Evolutionary conservation across 2,797 vertebrate genomes (phyloP).

Genomic region (Picus viridis): DNA sequence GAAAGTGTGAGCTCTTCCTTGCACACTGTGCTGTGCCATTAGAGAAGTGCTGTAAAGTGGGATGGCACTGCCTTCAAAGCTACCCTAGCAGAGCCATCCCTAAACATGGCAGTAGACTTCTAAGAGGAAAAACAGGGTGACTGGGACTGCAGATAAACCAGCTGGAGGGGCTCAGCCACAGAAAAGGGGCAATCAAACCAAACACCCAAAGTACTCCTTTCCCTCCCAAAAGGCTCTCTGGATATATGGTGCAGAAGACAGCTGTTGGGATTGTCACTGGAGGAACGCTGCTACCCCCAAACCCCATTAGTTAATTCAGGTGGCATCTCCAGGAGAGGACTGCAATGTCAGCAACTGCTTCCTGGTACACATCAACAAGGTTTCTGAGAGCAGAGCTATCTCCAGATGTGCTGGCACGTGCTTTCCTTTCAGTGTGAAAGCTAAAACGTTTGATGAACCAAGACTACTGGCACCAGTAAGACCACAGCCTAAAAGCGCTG

Average conservation of each 20-base stretch:
- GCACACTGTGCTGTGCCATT: not conserved
- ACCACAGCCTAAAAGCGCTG: not conserved
- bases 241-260: not conserved
- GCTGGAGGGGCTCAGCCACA: not conserved
- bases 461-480: not conserved
- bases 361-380: not conserved
- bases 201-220: not conserved
- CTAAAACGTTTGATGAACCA: not conserved
- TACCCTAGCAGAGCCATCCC: not conserved
- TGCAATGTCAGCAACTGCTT: not conserved
- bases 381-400: not conserved
- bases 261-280: not conserved
- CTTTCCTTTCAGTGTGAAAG: not conserved
- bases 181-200: not conserved
- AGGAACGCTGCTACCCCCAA: not conserved
- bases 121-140: not conserved
- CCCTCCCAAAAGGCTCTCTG: not conserved
- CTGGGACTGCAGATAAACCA: not conserved
- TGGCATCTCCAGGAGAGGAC: not conserved
- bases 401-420: not conserved
- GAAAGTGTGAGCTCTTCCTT: not conserved
- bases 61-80: not conserved
- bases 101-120: not conserved
- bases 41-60: not conserved
- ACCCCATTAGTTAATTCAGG: not conserved